Conservation (phyloP, 2,797 vertebrate species). For the Gastrophryne carolinensis region DNA sequence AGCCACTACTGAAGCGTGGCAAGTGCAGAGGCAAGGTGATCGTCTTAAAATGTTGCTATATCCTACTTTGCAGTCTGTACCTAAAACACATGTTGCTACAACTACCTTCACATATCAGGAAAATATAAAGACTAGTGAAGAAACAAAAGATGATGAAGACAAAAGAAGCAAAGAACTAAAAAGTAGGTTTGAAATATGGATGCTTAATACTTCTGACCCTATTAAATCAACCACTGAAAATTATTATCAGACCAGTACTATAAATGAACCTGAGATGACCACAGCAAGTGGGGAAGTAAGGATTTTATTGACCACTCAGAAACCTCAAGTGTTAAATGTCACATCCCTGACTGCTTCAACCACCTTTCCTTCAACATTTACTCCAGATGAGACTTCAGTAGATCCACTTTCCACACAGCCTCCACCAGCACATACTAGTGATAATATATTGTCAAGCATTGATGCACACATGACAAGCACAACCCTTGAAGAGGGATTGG, state of each 20-base stretch:
- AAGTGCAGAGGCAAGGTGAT: constrained; percentile 59
- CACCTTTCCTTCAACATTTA: constrained; percentile 54
- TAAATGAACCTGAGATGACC: constrained; percentile 60
- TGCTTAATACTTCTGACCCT: constrained; percentile 46
- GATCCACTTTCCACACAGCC: constrained; percentile 63
- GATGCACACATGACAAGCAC: constrained; percentile 53
- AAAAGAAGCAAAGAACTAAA: constrained; percentile 54
- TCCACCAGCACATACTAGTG: constrained; percentile 57
- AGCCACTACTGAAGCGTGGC: constrained; percentile 59
- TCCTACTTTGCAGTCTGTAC: constrained; percentile 60
- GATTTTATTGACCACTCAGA: constrained; percentile 60
- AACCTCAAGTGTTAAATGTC: constrained; percentile 59
- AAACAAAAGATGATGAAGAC: constrained; percentile 40
- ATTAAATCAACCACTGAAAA: constrained; percentile 56
- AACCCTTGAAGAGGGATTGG: constrained; percentile 48
- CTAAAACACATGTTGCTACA: constrained; percentile 60
- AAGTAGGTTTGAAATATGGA: constrained; percentile 46
- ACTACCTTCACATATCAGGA: constrained; percentile 52
- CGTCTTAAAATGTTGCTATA: constrained; percentile 60
- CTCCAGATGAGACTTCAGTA: constrained; percentile 60
- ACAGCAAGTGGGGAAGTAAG: constrained; percentile 61
- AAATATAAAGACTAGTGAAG: constrained; percentile 60
- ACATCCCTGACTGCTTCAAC: constrained; percentile 63
- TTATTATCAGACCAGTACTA: constrained; percentile 59
- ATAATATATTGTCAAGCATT: constrained; percentile 55